A percentile compares a stretch with the other conserved stretches of the same genome.
Evolutionary conservation across 2,113 vertebrate species (phyloP).

Genomic region (Sylvietta virens): DNA sequence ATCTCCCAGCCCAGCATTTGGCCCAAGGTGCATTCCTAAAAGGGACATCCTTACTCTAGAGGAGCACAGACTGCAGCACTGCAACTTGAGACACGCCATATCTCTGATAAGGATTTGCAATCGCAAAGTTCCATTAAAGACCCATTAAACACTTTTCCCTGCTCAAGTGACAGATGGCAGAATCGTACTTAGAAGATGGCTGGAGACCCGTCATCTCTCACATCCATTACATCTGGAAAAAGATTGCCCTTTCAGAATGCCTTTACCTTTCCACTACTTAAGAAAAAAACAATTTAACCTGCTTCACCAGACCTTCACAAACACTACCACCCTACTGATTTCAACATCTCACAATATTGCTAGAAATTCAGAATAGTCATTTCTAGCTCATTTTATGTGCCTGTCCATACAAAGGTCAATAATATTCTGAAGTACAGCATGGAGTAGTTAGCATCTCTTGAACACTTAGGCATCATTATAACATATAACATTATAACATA

Average conservation of each 20-base stretch:
- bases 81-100: accelerated
- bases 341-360: not conserved
- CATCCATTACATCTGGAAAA: not conserved
- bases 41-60: accelerated
- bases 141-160: not conserved
- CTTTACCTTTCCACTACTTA: not conserved
- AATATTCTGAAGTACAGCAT: not conserved
- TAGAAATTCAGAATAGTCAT: not conserved
- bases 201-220: not conserved
- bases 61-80: not conserved
- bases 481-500: accelerated
- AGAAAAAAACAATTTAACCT: not conserved
- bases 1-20: not conserved
- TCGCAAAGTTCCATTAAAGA: not conserved
- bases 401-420: not conserved
- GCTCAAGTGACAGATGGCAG: not conserved
- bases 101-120: not conserved
- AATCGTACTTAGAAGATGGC: not conserved
- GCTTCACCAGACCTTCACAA: not conserved
- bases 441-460: not conserved
- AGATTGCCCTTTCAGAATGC: not conserved
- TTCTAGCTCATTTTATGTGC: not conserved
- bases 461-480: not conserved
- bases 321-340: not conserved
- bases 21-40: not conserved